Base-by-base conservation (phyloP, 2,113 vertebrate species). In the Oncorhynchus masou region DNA sequence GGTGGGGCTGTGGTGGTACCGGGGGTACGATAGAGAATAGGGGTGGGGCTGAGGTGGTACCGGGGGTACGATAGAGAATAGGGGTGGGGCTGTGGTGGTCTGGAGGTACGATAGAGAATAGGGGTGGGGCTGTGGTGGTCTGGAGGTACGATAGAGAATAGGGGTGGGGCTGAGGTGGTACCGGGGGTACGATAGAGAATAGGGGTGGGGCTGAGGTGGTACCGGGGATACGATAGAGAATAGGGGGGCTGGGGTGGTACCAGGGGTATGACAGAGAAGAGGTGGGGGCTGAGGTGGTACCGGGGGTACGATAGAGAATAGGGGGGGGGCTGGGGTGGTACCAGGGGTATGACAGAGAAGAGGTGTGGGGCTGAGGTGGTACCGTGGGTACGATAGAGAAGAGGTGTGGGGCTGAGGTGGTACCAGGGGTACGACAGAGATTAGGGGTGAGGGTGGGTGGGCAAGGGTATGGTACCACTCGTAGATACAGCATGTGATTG, bases 121-220 rank as follows among this genome's bases (percentile, higher is more conserved):
- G 27, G 2, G 27, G 27, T 27, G 27, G 25, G 64, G 64, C 11
- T 12, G 5, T 12, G 22, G 12, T 12, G 22, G 24, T 66, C 64
- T 7, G 11, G 22, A 12, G 62, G 25, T 22, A 60, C 20, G 13
- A 60, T 27, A 65, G 62, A 27, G n/a, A 22, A 65, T 4, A 25
- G 65, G 4, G 31, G 57, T 76, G 75, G 70, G 70, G 76, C 80
- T 76, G 59, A 70, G 77, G 16, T 7, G 59, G 6, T 20, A 27
- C 59, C 5, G 16, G 31, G 31, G 31, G 31, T 7, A 34, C 20
- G 2, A n/a, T 62, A 6, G 31, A 34, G 19, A 62, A 6, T 3
- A 20, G 16, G 59, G 59, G 59, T 20, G 19, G 6, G 59, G 4
- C 31, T 34, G 31, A 1, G 31, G 31, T 34, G 5, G 31, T 29